A percentile compares a stretch with the other conserved stretches of the same genome.
phyloP scores from a whole-genome alignment of 2,113 vertebrate species.

The Mirza zaza region DNA sequence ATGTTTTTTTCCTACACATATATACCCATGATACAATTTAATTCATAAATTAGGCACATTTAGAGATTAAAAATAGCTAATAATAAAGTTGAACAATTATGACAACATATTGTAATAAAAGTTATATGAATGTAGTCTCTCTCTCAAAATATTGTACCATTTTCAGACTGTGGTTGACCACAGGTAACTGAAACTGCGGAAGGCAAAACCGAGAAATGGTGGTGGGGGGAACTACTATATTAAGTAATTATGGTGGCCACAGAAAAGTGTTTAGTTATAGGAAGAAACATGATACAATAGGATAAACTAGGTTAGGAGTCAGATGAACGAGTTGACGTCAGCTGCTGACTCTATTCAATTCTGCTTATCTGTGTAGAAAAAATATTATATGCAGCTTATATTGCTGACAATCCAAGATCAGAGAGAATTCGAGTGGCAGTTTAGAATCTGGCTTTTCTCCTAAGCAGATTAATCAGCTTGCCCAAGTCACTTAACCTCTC shows the following conservation, averaged over 20 bases:
- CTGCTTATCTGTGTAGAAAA: background rate
- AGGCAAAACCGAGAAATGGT: background rate
- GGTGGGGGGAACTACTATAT: too few relatives aligned
- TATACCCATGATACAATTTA: background rate
- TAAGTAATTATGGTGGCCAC: background rate
- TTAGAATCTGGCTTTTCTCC: background rate
- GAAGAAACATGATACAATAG: background rate
- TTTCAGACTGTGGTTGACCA: background rate
- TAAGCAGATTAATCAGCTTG: background rate
- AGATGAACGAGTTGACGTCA: slow-evolving; percentile 44
- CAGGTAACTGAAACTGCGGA: background rate
- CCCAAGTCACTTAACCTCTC: background rate
- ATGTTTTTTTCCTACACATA: background rate
- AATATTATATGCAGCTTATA: background rate
- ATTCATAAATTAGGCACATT: background rate
- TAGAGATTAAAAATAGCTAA: background rate
- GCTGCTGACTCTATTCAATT: background rate
- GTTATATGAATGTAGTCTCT: background rate
- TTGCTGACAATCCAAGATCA: slow-evolving; percentile 23
- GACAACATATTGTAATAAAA: background rate
- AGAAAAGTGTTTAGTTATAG: background rate
- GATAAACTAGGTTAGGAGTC: background rate
- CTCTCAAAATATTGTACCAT: background rate
- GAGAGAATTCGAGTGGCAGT: background rate
- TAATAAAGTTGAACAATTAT: background rate